Conservation (phyloP, 2,797 vertebrate genomes). For the Erpetoichthys calabaricus region DNA sequence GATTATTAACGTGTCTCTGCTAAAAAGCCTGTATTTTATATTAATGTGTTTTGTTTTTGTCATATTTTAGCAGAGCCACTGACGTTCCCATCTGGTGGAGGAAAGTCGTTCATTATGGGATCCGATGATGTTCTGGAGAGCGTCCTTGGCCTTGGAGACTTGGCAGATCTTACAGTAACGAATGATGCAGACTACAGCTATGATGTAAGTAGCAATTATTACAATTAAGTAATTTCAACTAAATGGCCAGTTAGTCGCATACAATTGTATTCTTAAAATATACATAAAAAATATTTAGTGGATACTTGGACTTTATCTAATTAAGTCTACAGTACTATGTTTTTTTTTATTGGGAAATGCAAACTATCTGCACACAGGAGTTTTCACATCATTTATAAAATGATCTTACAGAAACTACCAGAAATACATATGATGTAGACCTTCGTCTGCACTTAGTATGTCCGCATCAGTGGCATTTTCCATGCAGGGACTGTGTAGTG, state of each 20-base stretch:
- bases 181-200: constrained; percentile 96
- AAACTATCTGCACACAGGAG: no score
- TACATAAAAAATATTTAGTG: background rate
- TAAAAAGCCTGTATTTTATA: background rate
- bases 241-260: background rate
- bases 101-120: constrained; percentile 92
- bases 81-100: constrained; percentile 77
- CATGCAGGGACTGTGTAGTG: no score
- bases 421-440: no score
- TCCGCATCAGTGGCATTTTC: no score
- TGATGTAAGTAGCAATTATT: constrained; percentile 67
- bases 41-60: background rate
- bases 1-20: background rate
- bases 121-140: constrained; percentile 89
- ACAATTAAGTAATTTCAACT: background rate
- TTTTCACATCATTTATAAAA: no score
- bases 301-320: background rate
- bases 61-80: constrained; percentile 76
- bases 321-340: background rate
- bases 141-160: constrained; percentile 88
- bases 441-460: no score
- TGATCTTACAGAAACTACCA: no score
- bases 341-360: no score
- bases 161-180: constrained; percentile 93
- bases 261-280: background rate